Evolutionary conservation across 1,140 invertebrate genomes (phyloP).

Genomic region (Cepaea nemoralis): DNA sequence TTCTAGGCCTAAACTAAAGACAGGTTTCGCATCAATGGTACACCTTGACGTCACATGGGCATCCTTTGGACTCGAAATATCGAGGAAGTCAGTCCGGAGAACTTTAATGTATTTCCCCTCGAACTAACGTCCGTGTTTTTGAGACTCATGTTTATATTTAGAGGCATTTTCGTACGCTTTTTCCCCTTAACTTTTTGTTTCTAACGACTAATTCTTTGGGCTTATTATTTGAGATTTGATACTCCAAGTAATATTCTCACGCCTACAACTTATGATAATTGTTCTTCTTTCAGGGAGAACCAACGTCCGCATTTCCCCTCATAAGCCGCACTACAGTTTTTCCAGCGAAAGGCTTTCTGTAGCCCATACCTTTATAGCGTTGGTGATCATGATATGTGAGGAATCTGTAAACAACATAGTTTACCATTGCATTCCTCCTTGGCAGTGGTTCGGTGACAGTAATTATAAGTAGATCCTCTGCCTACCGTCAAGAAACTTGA

Average conservation of each 20-base stretch:
- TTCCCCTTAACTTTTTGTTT: background rate
- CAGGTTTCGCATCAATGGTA: background rate
- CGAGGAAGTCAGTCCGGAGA: background rate
- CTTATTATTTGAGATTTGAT: background rate
- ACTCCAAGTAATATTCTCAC: conserved; percentile 1
- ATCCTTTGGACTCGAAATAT: conserved; percentile 14
- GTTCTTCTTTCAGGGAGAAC: background rate
- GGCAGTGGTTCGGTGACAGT: too few relatives aligned
- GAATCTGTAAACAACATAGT: too few relatives aligned
- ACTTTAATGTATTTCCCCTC: background rate
- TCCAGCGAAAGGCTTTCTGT: too few relatives aligned
- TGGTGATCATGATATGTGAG: too few relatives aligned
- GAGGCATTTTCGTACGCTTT: background rate
- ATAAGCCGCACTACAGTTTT: too few relatives aligned
- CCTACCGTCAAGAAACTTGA: too few relatives aligned
- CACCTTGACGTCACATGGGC: background rate
- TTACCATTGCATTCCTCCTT: too few relatives aligned
- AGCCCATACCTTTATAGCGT: too few relatives aligned
- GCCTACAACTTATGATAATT: background rate
- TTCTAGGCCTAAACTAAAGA: background rate
- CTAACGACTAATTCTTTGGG: background rate
- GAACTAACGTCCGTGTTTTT: conserved; percentile 15
- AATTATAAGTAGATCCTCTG: too few relatives aligned
- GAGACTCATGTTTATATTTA: background rate
- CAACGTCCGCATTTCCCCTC: background rate